Evolutionary conservation across 1,140 invertebrate genomes (phyloP).

Genomic region (Branchinecta lynchi): DNA sequence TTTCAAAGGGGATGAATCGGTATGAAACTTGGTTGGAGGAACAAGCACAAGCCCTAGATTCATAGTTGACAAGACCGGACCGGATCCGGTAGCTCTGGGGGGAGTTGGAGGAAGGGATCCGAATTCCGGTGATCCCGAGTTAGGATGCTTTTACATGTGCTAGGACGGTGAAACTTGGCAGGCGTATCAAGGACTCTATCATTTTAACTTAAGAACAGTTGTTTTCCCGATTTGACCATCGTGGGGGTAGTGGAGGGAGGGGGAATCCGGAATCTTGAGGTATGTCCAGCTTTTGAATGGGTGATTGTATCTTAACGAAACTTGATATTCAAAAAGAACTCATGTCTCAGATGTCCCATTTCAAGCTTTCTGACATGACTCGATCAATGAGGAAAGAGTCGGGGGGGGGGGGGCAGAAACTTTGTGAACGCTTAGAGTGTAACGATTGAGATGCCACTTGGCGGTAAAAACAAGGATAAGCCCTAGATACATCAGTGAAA

Average conservation of each 20-base stretch:
- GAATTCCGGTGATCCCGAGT: background rate
- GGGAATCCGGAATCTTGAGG: no score
- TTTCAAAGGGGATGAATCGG: background rate
- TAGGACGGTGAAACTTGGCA: no score
- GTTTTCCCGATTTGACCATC: no score
- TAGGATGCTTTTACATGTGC: no score
- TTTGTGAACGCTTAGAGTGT: background rate
- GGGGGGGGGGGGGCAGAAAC: background rate
- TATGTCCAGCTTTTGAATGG: no score
- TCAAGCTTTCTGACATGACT: background rate
- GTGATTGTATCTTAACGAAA: slow-evolving; percentile 6
- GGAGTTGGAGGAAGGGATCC: background rate
- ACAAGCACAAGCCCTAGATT: background rate
- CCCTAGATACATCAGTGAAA: background rate
- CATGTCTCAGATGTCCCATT: slow-evolving; percentile 9
- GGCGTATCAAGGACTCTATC: no score
- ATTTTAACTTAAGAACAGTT: no score
- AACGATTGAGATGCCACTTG: background rate
- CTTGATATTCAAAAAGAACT: background rate
- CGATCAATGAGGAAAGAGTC: no score
- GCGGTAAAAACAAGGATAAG: background rate
- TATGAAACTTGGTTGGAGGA: background rate
- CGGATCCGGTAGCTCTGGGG: background rate
- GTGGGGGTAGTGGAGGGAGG: no score
- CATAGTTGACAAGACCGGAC: slow-evolving; percentile 3